A percentile compares a stretch with the other conserved stretches of the same genome.
Evolutionary conservation across 2,888 invertebrate genomes (phyloP).

Genomic region (Zygaena filipendulae): DNA sequence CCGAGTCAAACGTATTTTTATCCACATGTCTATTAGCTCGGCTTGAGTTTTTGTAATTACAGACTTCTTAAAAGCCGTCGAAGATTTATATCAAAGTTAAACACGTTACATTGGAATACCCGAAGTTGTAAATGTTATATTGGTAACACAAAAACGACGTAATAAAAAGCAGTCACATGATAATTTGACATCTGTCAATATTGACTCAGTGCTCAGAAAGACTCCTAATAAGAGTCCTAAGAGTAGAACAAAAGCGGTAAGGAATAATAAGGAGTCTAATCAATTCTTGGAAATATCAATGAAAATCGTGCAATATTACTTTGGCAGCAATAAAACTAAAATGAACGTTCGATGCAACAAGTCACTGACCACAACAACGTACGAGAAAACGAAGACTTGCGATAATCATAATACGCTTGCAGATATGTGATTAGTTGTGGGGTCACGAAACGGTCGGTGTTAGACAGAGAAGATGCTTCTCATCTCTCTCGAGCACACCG

Average conservation of each 20-base stretch:
- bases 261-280: no score
- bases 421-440: slow-evolving; percentile 65
- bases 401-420: slow-evolving; percentile 66
- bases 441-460: slow-evolving; percentile 64
- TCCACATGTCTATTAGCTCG: slow-evolving; percentile 28
- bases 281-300: no score
- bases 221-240: no score
- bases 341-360: slow-evolving; percentile 25
- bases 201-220: no score
- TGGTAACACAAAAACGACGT: no score
- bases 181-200: no score
- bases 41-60: slow-evolving; percentile 45
- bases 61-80: slow-evolving; percentile 40
- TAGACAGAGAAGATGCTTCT: slow-evolving; percentile 44
- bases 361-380: slow-evolving; percentile 60
- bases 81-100: slow-evolving; percentile 48
- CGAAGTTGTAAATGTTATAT: no score
- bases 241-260: no score
- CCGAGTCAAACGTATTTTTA: slow-evolving; percentile 33
- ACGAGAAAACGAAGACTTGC: slow-evolving; percentile 54
- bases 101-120: no score
- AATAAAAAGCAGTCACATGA: no score
- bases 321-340: no score
- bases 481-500: slow-evolving; percentile 28
- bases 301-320: no score